phyloP scores from a whole-genome alignment of 2,888 invertebrate species.

The Drosophila diplacantha region DNA sequence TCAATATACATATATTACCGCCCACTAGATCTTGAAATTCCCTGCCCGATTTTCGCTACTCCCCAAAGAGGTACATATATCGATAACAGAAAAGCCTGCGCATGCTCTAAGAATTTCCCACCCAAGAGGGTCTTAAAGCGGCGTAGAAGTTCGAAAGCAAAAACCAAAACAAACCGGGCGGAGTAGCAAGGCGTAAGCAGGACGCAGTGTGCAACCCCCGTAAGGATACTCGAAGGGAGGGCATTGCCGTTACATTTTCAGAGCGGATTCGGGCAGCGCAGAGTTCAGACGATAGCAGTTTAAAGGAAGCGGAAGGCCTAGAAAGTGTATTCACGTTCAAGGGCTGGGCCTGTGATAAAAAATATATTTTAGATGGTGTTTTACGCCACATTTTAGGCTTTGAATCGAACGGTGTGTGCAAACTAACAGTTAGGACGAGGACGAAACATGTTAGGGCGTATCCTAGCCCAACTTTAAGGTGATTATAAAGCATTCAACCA shows the following conservation, averaged over 20 bases:
- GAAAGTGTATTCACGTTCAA: conserved; percentile 10
- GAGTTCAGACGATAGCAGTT: conserved; percentile 42
- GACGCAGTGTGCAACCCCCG: conserved; percentile 50
- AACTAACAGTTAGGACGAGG: not conserved
- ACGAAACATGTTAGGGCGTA: conserved; percentile 38
- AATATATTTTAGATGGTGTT: too few relatives aligned
- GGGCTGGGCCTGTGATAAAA: conserved; percentile 1
- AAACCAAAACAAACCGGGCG: conserved; percentile 49
- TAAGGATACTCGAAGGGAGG: conserved; percentile 55
- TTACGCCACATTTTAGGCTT: too few relatives aligned
- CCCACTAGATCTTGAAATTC: not conserved
- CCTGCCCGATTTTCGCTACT: conserved; percentile 5
- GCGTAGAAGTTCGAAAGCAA: conserved; percentile 49
- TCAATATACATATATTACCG: not conserved
- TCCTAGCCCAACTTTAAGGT: conserved; percentile 24
- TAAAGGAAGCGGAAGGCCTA: not conserved
- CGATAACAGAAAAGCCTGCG: conserved; percentile 65
- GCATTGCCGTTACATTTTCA: conserved; percentile 33
- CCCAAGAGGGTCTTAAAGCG: conserved; percentile 36
- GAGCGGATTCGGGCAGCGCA: conserved; percentile 46
- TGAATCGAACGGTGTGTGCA: not conserved
- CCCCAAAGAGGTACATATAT: conserved; percentile 32
- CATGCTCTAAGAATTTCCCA: conserved; percentile 63
- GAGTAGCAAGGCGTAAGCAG: conserved; percentile 3
- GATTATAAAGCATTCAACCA: conserved; percentile 31